phyloP scores from a whole-genome alignment of 1,140 invertebrate genomes.

The Apolygus lucorum region DNA sequence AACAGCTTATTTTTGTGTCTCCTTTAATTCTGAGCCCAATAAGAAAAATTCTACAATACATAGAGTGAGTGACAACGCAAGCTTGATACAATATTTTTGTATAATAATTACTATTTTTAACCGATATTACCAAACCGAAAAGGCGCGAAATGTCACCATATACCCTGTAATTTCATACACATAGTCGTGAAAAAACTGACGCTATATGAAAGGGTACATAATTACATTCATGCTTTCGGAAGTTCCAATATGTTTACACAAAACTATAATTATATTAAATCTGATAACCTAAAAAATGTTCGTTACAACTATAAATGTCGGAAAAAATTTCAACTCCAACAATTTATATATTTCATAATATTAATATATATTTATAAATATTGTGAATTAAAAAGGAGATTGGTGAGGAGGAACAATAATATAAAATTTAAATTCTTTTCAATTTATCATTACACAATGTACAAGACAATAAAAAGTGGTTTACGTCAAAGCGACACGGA shows the following conservation, averaged over 20 bases:
- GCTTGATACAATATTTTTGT: background rate
- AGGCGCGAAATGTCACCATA: too few species aligned
- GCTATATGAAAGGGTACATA: too few species aligned
- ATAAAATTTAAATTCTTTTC: conserved; percentile 3
- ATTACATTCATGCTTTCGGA: background rate
- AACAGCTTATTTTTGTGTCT: conserved; percentile 14
- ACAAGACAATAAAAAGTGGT: conserved; percentile 9
- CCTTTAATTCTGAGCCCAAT: conserved; percentile 4
- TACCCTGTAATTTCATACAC: too few species aligned
- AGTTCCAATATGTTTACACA: background rate
- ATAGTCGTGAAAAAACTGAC: too few species aligned
- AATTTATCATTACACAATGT: conserved; percentile 11
- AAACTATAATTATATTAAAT: background rate
- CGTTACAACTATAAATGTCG: background rate
- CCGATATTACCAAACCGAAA: too few species aligned
- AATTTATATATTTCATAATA: background rate
- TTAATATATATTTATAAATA: conserved; percentile 4
- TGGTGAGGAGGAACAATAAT: conserved; percentile 11
- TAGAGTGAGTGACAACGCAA: conserved; percentile 6
- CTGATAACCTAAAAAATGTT: background rate
- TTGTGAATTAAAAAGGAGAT: conserved; percentile 16
- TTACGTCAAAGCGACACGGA: background rate
- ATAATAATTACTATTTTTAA: too few species aligned
- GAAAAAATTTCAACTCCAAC: background rate
- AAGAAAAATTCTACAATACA: conserved; percentile 8